phyloP scores from a whole-genome alignment of 2,888 invertebrate genomes.

The Orchestes rusci region DNA sequence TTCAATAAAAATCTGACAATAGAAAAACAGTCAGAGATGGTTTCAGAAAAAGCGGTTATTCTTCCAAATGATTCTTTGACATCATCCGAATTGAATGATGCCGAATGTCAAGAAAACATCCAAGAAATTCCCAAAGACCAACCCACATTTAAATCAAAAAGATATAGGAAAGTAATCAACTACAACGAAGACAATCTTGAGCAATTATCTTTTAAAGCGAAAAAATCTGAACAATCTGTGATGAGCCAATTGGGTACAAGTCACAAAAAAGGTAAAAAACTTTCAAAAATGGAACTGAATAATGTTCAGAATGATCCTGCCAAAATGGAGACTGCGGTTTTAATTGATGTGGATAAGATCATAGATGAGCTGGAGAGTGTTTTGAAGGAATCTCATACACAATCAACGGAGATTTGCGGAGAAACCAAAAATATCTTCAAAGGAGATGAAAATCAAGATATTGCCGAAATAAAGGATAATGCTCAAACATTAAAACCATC shows the following conservation, averaged over 20 bases:
- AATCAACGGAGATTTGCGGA: not conserved
- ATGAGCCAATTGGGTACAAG: too few species aligned
- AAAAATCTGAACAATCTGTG: not conserved
- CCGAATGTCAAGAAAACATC: not conserved
- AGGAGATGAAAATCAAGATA: too few species aligned
- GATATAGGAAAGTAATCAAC: slow-evolving; percentile 12
- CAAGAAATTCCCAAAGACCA: too few species aligned
- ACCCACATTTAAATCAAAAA: slow-evolving; percentile 8
- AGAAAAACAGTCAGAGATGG: not conserved
- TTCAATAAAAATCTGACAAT: not conserved
- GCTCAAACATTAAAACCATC: not conserved
- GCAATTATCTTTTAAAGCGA: not conserved
- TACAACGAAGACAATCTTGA: slow-evolving; percentile 19
- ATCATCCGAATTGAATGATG: not conserved
- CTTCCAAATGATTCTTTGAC: too few species aligned
- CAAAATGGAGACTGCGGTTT: too few species aligned
- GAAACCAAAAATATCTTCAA: not conserved
- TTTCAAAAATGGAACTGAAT: too few species aligned
- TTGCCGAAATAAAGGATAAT: not conserved
- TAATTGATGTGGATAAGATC: not conserved
- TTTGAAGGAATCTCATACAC: too few species aligned
- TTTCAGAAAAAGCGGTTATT: not conserved
- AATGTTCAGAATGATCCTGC: too few species aligned
- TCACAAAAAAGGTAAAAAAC: slow-evolving; percentile 1
- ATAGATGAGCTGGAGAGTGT: too few species aligned